These are phyloP conservation scores for Calliopum simillimum DNA, from an alignment of 2,888 invertebrate species.

Conservation along the genomic window DNA sequence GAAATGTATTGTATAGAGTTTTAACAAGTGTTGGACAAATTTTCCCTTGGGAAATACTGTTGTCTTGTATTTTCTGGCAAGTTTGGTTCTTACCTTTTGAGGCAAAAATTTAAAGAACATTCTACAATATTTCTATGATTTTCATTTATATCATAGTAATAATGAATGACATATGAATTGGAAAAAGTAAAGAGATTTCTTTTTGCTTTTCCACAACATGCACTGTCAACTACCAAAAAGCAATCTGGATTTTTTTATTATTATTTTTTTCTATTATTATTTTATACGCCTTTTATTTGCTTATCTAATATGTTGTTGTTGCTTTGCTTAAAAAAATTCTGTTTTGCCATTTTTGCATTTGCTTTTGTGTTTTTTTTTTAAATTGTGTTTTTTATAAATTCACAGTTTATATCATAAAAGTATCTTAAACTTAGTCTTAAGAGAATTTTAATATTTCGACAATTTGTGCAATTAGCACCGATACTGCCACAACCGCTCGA, in stretches of 20 bases:
- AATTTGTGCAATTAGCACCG: conserved; percentile 55
- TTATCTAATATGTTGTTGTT: conserved; percentile 9
- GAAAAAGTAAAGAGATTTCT: too few species aligned
- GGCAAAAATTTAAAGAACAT: too few species aligned
- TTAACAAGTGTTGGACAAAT: too few species aligned
- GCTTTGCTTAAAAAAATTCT: conserved; percentile 5
- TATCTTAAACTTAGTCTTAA: conserved; percentile 59
- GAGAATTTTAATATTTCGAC: conserved; percentile 61
- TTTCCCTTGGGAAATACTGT: too few species aligned
- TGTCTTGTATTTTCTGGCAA: too few species aligned
- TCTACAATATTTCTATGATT: too few species aligned
- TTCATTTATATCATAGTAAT: too few species aligned
- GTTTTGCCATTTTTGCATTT: conserved; percentile 6
- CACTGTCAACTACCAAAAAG: too few species aligned
- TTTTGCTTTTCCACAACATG: too few species aligned
- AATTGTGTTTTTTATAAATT: conserved; percentile 55
- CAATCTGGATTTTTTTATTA: not conserved
- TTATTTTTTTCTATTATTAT: not conserved
- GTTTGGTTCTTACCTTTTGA: too few species aligned
- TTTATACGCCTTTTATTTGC: not conserved
- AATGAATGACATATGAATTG: too few species aligned
- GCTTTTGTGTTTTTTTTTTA: conserved; percentile 36
- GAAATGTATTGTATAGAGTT: too few species aligned
- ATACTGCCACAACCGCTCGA: conserved; percentile 41
- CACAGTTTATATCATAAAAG: conserved; percentile 59